A percentile compares a stretch with the other conserved stretches of the same genome.
These are phyloP conservation scores for Stenopsyche tienmushanensis DNA, from an alignment of 1,140 invertebrate species.

Conservation along the genomic window DNA sequence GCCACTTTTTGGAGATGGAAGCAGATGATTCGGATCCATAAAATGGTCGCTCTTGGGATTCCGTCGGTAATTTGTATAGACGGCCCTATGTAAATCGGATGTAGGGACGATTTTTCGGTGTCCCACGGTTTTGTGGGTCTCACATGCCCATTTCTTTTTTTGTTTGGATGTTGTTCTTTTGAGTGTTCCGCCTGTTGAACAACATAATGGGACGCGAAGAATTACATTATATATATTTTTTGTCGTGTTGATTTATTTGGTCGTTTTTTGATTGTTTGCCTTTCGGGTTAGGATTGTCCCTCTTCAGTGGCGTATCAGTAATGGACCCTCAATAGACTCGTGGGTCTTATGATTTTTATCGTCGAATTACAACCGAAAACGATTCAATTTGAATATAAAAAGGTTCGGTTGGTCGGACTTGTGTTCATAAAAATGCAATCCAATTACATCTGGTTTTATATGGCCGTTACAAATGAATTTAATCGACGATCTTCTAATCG, in stretches of 20 bases:
- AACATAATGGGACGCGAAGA: slow-evolving; percentile 21
- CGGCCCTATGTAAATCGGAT: too few relatives aligned
- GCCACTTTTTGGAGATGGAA: too few relatives aligned
- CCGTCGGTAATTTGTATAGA: too few relatives aligned
- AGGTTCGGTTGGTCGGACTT: too few relatives aligned
- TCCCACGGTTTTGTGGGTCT: not conserved
- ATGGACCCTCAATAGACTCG: not conserved
- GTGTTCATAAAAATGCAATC: too few relatives aligned
- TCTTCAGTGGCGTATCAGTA: not conserved
- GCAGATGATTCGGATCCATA: too few relatives aligned
- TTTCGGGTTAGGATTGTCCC: slow-evolving; percentile 16
- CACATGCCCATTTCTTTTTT: slow-evolving; percentile 8
- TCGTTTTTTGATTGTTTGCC: slow-evolving; percentile 23
- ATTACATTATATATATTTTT: slow-evolving; percentile 21
- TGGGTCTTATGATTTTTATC: not conserved
- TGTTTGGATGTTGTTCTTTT: slow-evolving; percentile 18
- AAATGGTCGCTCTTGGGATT: not conserved
- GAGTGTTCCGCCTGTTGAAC: slow-evolving; percentile 24
- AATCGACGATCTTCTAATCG: too few relatives aligned
- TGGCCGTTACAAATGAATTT: too few relatives aligned
- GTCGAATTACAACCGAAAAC: too few relatives aligned
- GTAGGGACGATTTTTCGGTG: not conserved
- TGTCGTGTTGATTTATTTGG: slow-evolving; percentile 25
- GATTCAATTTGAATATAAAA: too few relatives aligned
- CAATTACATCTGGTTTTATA: too few relatives aligned